Percentiles rank a stretch among this genome's conserved stretches.
These are phyloP conservation scores for Bradynema listronoti DNA, from an alignment of 1,140 invertebrate genomes.

Conservation along the genomic window DNA sequence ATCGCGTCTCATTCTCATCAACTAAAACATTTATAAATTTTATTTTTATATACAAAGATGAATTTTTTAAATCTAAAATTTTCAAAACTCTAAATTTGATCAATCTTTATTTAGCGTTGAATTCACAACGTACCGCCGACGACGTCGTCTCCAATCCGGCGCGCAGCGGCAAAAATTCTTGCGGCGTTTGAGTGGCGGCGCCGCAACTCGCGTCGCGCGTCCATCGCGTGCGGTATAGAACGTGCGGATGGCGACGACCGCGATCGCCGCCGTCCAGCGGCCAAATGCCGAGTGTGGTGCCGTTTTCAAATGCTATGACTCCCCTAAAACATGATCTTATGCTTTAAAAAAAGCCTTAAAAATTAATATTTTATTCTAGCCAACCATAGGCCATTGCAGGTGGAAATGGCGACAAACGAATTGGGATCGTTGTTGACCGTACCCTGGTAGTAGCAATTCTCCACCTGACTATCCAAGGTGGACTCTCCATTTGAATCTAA, in stretches of 20 bases:
- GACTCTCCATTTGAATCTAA: slow-evolving; percentile 42
- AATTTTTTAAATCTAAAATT: not conserved
- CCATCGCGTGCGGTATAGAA: slow-evolving; percentile 48
- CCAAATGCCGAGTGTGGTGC: slow-evolving; percentile 55
- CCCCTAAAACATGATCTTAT: slow-evolving; percentile 36
- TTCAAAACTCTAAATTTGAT: slow-evolving; percentile 1
- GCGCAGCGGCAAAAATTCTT: slow-evolving; percentile 11
- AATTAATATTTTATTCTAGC: slow-evolving; percentile 13
- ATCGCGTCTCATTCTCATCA: slow-evolving; percentile 31
- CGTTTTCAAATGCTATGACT: slow-evolving; percentile 52
- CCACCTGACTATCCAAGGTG: slow-evolving; percentile 34
- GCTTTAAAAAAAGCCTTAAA: slow-evolving; percentile 8
- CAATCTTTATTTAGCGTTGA: not conserved
- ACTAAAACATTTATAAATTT: not conserved
- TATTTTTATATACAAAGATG: too few species aligned
- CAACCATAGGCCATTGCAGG: slow-evolving; percentile 53
- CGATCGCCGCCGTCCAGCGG: slow-evolving; percentile 54
- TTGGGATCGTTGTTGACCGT: slow-evolving; percentile 50
- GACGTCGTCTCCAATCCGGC: not conserved
- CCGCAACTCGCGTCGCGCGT: slow-evolving; percentile 46
- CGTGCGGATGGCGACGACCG: slow-evolving; percentile 49
- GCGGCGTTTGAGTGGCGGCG: slow-evolving; percentile 26
- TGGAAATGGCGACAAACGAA: slow-evolving; percentile 55
- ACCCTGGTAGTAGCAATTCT: slow-evolving; percentile 55
- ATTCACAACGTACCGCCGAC: not conserved